phyloP scores from a whole-genome alignment of 2,113 vertebrate genomes.

The Corvus moneduloides region DNA sequence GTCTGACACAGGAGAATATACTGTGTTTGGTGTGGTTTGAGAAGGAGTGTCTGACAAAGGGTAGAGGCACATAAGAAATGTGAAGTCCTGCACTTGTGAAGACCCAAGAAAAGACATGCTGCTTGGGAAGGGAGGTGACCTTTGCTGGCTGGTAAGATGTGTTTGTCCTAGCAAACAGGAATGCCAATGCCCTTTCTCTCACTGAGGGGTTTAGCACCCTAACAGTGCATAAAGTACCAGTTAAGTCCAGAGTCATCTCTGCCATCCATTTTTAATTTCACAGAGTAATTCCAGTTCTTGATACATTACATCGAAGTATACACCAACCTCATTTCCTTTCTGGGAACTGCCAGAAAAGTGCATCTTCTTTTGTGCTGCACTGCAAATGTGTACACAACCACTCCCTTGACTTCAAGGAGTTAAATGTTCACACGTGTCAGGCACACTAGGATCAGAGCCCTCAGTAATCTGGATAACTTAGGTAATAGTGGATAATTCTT shows the following conservation, averaged over 20 bases:
- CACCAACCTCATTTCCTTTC: not conserved
- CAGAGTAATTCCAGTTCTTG: not conserved
- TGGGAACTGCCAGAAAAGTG: not conserved
- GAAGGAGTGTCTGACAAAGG: not conserved
- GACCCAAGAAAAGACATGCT: not conserved
- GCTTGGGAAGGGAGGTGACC: not conserved
- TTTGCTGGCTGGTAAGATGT: not conserved
- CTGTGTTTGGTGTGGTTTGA: not conserved
- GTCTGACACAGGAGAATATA: not conserved
- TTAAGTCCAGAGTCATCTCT: not conserved
- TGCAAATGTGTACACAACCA: not conserved
- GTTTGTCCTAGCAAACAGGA: not conserved
- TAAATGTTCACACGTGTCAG: not conserved
- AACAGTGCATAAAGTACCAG: not conserved
- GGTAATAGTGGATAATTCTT: not conserved
- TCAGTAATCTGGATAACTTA: not conserved
- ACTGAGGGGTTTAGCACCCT: not conserved
- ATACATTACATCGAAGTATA: not conserved
- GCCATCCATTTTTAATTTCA: not conserved
- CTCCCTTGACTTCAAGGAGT: not conserved
- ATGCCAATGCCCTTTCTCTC: not conserved
- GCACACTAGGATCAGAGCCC: not conserved
- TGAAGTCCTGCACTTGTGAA: not conserved
- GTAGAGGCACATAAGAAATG: not conserved
- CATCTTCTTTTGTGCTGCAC: not conserved